Percentiles rank a stretch among this genome's conserved stretches.
Conservation (phyloP, 2,113 vertebrate species). For the Eretmochelys imbricata region DNA sequence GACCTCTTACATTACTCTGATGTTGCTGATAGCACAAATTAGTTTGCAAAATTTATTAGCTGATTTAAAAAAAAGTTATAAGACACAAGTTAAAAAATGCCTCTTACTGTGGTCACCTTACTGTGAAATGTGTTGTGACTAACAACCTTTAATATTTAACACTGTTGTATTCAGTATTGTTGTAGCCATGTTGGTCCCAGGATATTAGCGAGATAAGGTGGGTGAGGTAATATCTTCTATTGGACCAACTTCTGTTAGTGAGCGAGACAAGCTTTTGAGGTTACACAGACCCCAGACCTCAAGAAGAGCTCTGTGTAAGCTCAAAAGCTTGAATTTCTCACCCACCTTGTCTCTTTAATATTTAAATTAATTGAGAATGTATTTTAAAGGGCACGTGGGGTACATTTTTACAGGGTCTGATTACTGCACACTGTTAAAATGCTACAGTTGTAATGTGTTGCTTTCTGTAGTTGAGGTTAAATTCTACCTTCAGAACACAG, state of each 20-base stretch:
- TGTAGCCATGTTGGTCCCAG: neutral
- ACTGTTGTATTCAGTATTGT: neutral
- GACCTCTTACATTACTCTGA: neutral
- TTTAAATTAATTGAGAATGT: neutral
- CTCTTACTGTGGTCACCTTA: neutral
- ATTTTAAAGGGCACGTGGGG: neutral
- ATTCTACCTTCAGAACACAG: fast-evolving
- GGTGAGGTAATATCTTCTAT: neutral
- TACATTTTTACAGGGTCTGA: neutral
- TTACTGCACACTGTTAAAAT: too few species aligned
- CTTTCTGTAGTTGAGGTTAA: neutral
- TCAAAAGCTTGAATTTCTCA: neutral
- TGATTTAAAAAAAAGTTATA: neutral
- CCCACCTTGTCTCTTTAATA: neutral
- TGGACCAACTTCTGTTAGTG: neutral
- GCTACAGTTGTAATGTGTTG: neutral
- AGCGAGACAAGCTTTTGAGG: neutral
- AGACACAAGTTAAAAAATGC: neutral
- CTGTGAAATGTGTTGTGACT: neutral
- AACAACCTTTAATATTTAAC: neutral
- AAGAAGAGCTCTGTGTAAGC: neutral
- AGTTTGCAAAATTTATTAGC: neutral
- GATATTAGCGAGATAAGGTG: neutral
- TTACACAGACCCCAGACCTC: neutral
- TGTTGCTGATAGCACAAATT: neutral